Evolutionary conservation across 2,888 invertebrate species (phyloP), one percentile per base, ranked within the genome.

Genomic region (Drosophila rubida): DNA sequence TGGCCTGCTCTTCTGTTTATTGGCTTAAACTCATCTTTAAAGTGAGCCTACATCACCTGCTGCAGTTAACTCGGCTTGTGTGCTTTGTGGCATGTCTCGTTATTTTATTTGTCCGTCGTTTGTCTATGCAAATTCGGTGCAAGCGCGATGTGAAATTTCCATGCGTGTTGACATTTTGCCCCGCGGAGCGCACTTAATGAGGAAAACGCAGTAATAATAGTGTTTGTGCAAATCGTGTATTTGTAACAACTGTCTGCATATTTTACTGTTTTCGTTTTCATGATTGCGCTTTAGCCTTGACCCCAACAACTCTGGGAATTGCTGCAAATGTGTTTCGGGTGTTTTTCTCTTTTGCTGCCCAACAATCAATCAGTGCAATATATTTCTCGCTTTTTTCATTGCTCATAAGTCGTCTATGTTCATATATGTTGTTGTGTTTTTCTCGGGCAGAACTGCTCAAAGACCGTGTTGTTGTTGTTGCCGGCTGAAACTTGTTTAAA

Each of bases 281-380:
- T 13, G 25, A 11, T 60, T 25, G 13, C 13, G 35, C 16, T 64
- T 41, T 16, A 74, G 44, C 85, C 81, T 70, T 75, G 81, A 78
- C 85, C 81, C 44, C 51, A 39, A 59, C 59, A 75, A 75, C 59
- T 68, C 68, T 75, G 78, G 70, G 61, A 44, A 61, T 73, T 67
- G 46, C 45, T 49, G 7, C 1, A 61, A 46, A 22, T 25, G 13
- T 37, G 14, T 55, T 44, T 50, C 5, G 13, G 9, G 27, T 6
- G 14, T 55, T 39, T 48, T 64, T 27, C 3, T 27, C 45, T 9
- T 37, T 37, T 2, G 30, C 30, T 59, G 48, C 44, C 55, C 58
- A 67, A 53, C 76, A 76, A 86, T 83, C 76, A 86, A 80, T 86
- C 86, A 70, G 65, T 62, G 57, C 49, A 70, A 61, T 48, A 51